A percentile compares a stretch with the other conserved stretches of the same genome.
phyloP scores from a whole-genome alignment of 2,113 vertebrate species.

The Penelope pileata region DNA sequence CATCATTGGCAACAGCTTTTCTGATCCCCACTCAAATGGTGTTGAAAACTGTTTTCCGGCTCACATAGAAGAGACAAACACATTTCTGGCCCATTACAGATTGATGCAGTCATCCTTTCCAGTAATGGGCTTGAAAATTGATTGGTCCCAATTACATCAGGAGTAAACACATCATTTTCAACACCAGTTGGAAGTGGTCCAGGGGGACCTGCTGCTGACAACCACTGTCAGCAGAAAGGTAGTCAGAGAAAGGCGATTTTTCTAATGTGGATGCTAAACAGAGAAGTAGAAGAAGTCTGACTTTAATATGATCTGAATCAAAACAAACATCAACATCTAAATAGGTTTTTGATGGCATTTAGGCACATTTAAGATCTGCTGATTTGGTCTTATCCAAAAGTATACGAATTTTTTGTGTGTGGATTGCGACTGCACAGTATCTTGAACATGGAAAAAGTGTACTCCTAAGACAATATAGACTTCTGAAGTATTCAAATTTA shows the following conservation, averaged over 20 bases:
- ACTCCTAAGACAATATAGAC: background rate
- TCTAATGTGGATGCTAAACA: background rate
- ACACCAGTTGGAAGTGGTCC: constrained; percentile 52
- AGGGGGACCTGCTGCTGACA: constrained; percentile 48
- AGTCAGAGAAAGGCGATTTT: constrained; percentile 44
- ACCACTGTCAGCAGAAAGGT: constrained; percentile 57
- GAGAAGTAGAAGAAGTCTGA: background rate
- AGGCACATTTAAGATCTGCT: background rate
- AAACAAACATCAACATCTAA: background rate
- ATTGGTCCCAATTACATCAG: constrained; percentile 62
- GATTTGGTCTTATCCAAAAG: background rate
- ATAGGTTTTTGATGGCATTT: background rate
- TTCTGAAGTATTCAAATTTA: background rate
- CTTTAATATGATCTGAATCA: background rate
- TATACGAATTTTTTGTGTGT: background rate
- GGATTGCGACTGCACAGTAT: background rate
- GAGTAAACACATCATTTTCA: constrained; percentile 64
- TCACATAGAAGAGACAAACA: constrained; percentile 15
- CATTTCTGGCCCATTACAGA: constrained; percentile 58
- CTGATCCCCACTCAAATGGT: constrained; percentile 19
- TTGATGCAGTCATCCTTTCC: constrained; percentile 41
- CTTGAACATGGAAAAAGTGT: background rate
- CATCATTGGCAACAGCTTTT: constrained; percentile 30
- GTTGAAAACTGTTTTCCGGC: constrained; percentile 44
- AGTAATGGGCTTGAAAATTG: constrained; percentile 60